Evolutionary conservation across 2,113 vertebrate genomes (phyloP).

Genomic region (Nettapus auritus): DNA sequence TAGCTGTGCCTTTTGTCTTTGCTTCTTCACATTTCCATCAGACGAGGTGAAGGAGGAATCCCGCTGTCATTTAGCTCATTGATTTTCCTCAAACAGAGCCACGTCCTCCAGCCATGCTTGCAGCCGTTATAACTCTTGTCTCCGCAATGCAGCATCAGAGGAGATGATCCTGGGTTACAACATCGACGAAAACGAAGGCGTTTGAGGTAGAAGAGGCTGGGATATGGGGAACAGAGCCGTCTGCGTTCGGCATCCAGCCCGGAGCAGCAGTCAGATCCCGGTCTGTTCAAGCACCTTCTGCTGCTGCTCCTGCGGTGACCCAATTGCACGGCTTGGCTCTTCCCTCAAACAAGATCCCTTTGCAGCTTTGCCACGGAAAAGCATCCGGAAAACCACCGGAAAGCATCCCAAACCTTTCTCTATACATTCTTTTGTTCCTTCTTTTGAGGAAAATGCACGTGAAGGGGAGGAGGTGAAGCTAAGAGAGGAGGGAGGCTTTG

Average conservation of each 20-base stretch:
- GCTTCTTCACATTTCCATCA: background rate
- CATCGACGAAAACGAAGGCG: too few species aligned
- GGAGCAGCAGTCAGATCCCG: background rate
- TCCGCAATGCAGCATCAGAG: background rate
- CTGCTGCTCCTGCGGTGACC: background rate
- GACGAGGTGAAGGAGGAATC: background rate
- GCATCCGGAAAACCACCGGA: background rate
- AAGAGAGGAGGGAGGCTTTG: background rate
- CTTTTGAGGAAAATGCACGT: background rate
- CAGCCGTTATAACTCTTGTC: background rate
- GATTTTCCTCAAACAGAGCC: background rate
- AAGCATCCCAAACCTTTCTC: background rate
- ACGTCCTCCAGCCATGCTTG: background rate
- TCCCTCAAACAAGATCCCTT: background rate
- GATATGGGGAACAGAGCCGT: background rate
- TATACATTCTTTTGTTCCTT: background rate
- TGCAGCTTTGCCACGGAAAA: background rate
- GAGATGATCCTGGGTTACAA: background rate
- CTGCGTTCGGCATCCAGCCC: background rate
- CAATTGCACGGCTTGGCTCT: background rate
- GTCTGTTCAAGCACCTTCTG: background rate
- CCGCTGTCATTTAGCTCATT: background rate
- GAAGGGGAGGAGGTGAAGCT: background rate
- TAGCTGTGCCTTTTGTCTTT: background rate
- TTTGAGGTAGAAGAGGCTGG: background rate